Evolutionary conservation across 2,113 vertebrate genomes (phyloP).

Genomic region (Silurus asotus): DNA sequence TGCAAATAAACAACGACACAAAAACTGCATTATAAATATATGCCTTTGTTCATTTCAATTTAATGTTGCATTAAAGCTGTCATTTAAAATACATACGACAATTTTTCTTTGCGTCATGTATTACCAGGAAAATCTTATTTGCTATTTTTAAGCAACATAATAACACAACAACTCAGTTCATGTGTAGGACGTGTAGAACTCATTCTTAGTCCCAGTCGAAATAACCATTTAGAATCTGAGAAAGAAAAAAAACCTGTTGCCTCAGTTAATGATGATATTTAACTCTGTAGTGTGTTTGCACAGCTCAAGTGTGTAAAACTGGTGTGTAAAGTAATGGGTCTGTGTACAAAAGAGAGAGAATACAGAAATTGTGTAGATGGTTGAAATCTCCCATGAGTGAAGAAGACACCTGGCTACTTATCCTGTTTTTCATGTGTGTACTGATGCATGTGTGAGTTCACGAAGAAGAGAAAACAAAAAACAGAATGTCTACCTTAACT

Average conservation of each 20-base stretch:
- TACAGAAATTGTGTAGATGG: not conserved
- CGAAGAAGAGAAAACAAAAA: not conserved
- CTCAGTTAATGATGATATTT: not conserved
- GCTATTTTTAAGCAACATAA: not conserved
- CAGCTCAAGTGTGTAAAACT: not conserved
- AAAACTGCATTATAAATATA: not conserved
- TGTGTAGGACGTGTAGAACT: not conserved
- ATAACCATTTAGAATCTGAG: not conserved
- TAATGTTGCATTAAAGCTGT: not conserved
- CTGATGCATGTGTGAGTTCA: not conserved
- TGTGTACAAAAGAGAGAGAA: not conserved
- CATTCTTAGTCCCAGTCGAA: not conserved
- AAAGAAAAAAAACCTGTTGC: no score
- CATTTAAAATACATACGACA: not conserved
- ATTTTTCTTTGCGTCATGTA: not conserved
- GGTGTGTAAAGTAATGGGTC: not conserved
- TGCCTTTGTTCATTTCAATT: not conserved
- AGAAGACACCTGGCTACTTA: not conserved
- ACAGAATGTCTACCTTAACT: not conserved
- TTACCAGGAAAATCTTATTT: not conserved
- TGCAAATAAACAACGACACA: not conserved
- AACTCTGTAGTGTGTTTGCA: not conserved
- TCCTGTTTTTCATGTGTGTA: conserved; percentile 13
- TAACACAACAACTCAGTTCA: not conserved
- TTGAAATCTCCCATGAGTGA: conserved; percentile 4